phyloP scores from a whole-genome alignment of 2,888 invertebrate genomes.

The Lasiommata megera region DNA sequence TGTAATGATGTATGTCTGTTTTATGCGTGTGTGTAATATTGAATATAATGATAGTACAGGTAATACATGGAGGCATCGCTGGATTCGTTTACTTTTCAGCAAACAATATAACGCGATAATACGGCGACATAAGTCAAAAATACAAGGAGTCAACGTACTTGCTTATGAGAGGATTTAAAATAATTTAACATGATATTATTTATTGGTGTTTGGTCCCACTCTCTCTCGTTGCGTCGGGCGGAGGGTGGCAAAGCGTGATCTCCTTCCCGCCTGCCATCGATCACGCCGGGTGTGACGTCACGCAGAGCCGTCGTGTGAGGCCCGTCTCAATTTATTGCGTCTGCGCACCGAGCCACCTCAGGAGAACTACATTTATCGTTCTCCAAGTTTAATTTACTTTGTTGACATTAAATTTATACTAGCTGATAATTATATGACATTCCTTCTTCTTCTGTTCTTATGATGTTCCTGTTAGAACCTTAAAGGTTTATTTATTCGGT shows the following conservation, averaged over 20 bases:
- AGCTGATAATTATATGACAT: background rate
- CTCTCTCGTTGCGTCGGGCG: slow-evolving; percentile 42
- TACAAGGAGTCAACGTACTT: slow-evolving; percentile 77
- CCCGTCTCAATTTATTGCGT: slow-evolving; percentile 77
- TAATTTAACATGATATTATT: slow-evolving; percentile 73
- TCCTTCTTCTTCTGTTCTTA: too few relatives aligned
- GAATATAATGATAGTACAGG: too few relatives aligned
- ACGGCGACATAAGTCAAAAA: slow-evolving; percentile 65
- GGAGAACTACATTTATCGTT: slow-evolving; percentile 41
- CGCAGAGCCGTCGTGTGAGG: slow-evolving; percentile 81
- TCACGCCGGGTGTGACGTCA: slow-evolving; percentile 80
- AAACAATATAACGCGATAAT: slow-evolving; percentile 52
- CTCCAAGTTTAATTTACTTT: slow-evolving; percentile 22
- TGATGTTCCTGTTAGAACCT: too few relatives aligned
- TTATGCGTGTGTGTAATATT: too few relatives aligned
- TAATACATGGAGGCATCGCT: background rate
- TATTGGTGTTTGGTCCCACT: slow-evolving; percentile 60
- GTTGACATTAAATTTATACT: slow-evolving; percentile 11
- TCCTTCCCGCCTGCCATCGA: slow-evolving; percentile 69
- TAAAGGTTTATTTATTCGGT: too few relatives aligned
- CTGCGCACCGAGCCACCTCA: slow-evolving; percentile 66
- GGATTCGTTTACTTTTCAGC: slow-evolving; percentile 40
- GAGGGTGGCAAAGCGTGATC: slow-evolving; percentile 49
- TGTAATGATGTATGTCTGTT: too few relatives aligned
- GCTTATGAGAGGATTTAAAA: slow-evolving; percentile 73